Evolutionary conservation across 2,888 invertebrate species (phyloP).

Genomic region (Mimas tiliae): DNA sequence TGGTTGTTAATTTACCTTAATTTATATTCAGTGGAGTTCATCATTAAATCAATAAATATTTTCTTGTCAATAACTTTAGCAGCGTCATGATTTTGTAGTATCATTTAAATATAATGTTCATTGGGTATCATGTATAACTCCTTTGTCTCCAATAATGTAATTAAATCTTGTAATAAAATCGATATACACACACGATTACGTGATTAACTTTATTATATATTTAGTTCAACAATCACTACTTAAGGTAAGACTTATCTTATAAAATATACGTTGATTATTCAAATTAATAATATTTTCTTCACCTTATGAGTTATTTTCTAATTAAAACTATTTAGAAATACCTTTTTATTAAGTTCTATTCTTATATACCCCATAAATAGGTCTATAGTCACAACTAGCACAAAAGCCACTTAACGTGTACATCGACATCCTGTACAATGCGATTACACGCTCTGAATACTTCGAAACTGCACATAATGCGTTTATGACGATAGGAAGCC

Average conservation of each 20-base stretch:
- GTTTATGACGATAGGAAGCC: slow-evolving; percentile 6
- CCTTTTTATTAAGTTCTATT: not conserved
- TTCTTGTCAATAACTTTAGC: too few relatives aligned
- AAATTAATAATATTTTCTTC: not conserved
- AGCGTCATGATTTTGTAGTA: too few relatives aligned
- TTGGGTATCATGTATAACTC: too few relatives aligned
- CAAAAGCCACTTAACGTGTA: slow-evolving; percentile 51
- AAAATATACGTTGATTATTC: too few relatives aligned
- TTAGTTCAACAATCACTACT: too few relatives aligned
- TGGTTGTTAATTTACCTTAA: not conserved
- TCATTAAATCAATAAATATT: not conserved
- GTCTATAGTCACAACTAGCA: slow-evolving; percentile 13
- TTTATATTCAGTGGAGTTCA: not conserved
- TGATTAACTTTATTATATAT: too few relatives aligned
- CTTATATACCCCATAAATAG: not conserved
- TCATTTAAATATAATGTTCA: too few relatives aligned
- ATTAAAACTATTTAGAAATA: not conserved
- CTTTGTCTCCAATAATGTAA: too few relatives aligned
- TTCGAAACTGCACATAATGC: slow-evolving; percentile 45
- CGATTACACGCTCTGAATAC: slow-evolving; percentile 66
- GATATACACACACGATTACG: too few relatives aligned
- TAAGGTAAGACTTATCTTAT: too few relatives aligned
- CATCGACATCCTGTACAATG: slow-evolving; percentile 51
- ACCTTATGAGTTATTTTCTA: not conserved
- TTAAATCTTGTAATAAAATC: too few relatives aligned